Base-by-base conservation (phyloP, 2,113 vertebrate genomes). In the Semnornis frantzii region DNA sequence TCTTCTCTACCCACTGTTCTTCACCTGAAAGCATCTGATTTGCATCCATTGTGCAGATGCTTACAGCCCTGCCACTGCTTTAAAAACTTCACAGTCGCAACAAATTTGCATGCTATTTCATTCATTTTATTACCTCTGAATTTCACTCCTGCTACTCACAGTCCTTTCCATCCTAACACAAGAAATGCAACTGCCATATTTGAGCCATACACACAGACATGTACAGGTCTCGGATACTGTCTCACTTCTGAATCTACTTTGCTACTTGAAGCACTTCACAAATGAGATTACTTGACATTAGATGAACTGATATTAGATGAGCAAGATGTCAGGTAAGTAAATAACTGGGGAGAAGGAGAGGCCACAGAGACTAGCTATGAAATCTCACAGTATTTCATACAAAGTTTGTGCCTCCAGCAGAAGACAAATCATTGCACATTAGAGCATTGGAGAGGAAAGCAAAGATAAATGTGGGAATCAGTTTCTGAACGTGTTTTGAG, bases 391-490 rank as follows among this genome's bases (percentile, higher is more conserved):
- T 80, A 70, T 91, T 91, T 89, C 44, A 59, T n/a, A 30, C 7
- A 85, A 31, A 69, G 17, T 37, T 90, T 82, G 27, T 76, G 62
- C 69, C 69, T 88, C 34, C 76, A 90, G 80, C 63, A 75, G 54
- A 71, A 87, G 52, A 74, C 68, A 95, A 89, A 93, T 89, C 52
- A 57, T 46, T 15, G 2, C 69, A 14, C 54, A n/a, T 90, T 71
- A 85, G 24, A 75, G 21, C 0, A 4, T 58, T 46, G 48, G 75
- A 70, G 52, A 63, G 31, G 15, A 84, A 92, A 91, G 50, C 18
- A 76, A 79, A 95, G 82, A 70, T 8, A 31, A 64, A 92, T 73
- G 82, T 69, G 63, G 39, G 78, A 95, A 79, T 84, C n/a, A 31
- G 55, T 34, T 82, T 79, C 63, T 65, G 87, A 87, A 30, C 4